phyloP scores from a whole-genome alignment of 2,113 vertebrate genomes.

The Colinus virginianus region DNA sequence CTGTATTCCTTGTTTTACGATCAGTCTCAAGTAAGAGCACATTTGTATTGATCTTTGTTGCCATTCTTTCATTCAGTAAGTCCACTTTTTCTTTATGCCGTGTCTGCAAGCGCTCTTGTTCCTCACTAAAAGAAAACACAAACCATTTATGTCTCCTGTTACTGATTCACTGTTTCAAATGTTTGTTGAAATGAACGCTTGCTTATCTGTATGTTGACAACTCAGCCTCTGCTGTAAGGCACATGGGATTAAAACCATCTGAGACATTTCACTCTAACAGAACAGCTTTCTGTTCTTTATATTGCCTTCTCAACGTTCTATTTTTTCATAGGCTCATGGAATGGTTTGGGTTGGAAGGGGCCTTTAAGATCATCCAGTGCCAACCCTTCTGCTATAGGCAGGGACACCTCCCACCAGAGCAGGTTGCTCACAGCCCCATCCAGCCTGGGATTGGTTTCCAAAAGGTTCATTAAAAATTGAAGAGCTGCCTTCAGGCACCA shows the following conservation, averaged over 20 bases:
- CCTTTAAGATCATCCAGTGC: no score
- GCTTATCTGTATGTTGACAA: rapidly evolving
- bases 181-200: background rate
- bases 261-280: background rate
- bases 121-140: constrained; percentile 31
- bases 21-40: constrained; percentile 63
- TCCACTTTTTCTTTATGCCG: constrained; percentile 43
- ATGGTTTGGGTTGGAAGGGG: no score
- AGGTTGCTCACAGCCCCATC: no score
- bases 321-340: background rate
- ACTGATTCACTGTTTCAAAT: background rate
- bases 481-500: background rate
- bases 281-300: background rate
- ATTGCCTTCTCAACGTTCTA: background rate
- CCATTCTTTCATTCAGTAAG: constrained; percentile 68
- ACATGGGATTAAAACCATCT: background rate
- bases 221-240: background rate
- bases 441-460: background rate
- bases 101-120: constrained; percentile 35
- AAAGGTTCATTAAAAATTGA: background rate
- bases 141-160: background rate
- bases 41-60: constrained; percentile 48
- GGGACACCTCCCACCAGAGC: no score
- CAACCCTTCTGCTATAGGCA: no score
- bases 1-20: constrained; percentile 31